These are phyloP conservation scores for Polypterus senegalus DNA, from an alignment of 2,113 vertebrate species.

Conservation along the genomic window DNA sequence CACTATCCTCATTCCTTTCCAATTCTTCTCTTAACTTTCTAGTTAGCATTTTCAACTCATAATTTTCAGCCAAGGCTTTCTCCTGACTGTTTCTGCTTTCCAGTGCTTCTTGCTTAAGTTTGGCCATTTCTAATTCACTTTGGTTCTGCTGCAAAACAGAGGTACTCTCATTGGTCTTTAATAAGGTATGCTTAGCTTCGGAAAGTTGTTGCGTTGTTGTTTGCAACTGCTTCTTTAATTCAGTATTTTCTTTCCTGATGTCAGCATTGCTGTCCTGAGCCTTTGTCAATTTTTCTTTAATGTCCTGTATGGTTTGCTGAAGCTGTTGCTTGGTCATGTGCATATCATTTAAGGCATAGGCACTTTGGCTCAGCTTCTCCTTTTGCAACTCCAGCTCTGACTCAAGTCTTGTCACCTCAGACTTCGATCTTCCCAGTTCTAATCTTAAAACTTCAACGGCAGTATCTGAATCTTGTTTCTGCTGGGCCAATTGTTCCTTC, in stretches of 20 bases:
- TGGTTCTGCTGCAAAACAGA: conserved; percentile 23
- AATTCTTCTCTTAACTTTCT: conserved; percentile 42
- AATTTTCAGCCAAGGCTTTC: conserved; percentile 52
- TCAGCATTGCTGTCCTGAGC: conserved; percentile 45
- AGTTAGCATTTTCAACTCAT: conserved; percentile 67
- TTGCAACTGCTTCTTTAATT: conserved; percentile 51
- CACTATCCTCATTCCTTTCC: conserved; percentile 18
- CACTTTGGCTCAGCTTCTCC: conserved; percentile 62
- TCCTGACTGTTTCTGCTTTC: conserved; percentile 53
- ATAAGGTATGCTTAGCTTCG: conserved; percentile 35
- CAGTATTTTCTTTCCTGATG: conserved; percentile 44
- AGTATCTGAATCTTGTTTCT: conserved; percentile 54
- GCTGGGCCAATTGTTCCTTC: conserved; percentile 72
- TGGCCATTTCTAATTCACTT: conserved; percentile 51
- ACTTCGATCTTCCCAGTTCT: conserved; percentile 49
- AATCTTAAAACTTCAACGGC: conserved; percentile 41
- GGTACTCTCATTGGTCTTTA: conserved; percentile 26
- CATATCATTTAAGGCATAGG: conserved; percentile 63
- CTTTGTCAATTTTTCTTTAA: conserved; percentile 56
- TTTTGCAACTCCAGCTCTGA: conserved; percentile 58
- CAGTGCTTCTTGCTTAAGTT: conserved; percentile 50
- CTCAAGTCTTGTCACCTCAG: conserved; percentile 37
- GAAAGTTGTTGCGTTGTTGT: conserved; percentile 54
- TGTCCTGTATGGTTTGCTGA: conserved; percentile 51
- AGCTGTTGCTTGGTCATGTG: conserved; percentile 65